Evolutionary conservation across 2,113 vertebrate genomes (phyloP).

Genomic region (Cariama cristata): DNA sequence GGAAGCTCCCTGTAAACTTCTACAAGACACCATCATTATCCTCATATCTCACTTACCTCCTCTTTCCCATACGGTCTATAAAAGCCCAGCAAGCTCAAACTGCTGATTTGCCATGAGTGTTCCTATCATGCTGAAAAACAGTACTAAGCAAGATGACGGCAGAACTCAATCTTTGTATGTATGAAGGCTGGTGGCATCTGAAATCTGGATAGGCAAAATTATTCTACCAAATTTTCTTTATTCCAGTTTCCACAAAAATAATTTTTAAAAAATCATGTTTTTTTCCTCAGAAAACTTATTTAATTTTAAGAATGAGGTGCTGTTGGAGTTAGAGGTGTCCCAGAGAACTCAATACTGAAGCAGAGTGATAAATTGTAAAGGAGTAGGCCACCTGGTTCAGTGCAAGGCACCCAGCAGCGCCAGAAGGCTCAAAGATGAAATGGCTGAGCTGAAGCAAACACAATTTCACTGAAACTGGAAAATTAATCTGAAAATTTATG

Average conservation of each 20-base stretch:
- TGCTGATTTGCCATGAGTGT: background rate
- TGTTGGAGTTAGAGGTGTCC: background rate
- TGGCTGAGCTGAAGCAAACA: background rate
- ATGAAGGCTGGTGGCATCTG: background rate
- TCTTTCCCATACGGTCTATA: background rate
- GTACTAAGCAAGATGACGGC: background rate
- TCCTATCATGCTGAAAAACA: background rate
- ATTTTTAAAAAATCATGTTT: background rate
- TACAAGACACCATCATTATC: background rate
- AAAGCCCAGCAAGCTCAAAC: background rate
- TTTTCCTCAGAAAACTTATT: background rate
- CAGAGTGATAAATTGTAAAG: background rate
- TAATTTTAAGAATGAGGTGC: background rate
- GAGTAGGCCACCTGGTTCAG: background rate
- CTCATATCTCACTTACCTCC: background rate
- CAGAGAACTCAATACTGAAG: background rate
- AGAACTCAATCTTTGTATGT: background rate
- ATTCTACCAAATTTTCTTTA: background rate
- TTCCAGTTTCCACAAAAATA: background rate
- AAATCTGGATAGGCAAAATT: background rate
- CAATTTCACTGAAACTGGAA: background rate
- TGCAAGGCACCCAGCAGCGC: background rate
- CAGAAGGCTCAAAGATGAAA: background rate
- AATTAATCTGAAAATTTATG: background rate
- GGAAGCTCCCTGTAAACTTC: background rate